phyloP scores from a whole-genome alignment of 2,113 vertebrate species.

The Macaca mulatta region DNA sequence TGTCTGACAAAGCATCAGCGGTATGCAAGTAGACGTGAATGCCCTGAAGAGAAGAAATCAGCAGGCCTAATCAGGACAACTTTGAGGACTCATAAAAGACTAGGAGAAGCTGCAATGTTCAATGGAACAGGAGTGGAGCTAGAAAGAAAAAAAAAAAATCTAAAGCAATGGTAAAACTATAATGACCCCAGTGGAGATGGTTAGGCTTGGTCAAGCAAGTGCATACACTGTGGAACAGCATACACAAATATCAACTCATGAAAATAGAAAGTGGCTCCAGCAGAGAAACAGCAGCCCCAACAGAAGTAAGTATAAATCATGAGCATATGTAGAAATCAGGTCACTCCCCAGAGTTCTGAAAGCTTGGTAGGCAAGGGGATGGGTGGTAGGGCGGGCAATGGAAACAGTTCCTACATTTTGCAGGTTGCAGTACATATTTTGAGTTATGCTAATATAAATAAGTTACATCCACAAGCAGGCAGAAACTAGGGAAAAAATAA shows the following conservation, averaged over 20 bases:
- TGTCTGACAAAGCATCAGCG: background rate
- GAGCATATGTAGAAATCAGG: background rate
- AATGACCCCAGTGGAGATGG: background rate
- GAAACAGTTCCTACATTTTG: background rate
- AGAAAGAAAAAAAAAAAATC: background rate
- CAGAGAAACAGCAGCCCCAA: background rate
- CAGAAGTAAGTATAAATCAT: background rate
- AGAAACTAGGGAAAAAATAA: background rate
- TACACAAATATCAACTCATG: background rate
- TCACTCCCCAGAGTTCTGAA: background rate
- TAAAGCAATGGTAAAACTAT: background rate
- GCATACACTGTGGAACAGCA: background rate
- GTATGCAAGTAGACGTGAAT: background rate
- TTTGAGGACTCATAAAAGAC: background rate
- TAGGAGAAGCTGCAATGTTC: background rate
- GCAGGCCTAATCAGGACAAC: background rate
- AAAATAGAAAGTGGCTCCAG: background rate
- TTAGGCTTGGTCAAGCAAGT: background rate
- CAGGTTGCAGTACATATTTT: background rate
- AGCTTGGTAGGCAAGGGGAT: background rate
- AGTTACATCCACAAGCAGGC: background rate
- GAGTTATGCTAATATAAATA: background rate
- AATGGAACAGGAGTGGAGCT: background rate
- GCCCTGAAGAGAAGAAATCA: background rate
- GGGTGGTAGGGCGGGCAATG: accelerated